Percentiles rank a stretch among this genome's conserved stretches.
Conservation (phyloP, 2,888 invertebrate species). For the Clistopyga incitator region DNA sequence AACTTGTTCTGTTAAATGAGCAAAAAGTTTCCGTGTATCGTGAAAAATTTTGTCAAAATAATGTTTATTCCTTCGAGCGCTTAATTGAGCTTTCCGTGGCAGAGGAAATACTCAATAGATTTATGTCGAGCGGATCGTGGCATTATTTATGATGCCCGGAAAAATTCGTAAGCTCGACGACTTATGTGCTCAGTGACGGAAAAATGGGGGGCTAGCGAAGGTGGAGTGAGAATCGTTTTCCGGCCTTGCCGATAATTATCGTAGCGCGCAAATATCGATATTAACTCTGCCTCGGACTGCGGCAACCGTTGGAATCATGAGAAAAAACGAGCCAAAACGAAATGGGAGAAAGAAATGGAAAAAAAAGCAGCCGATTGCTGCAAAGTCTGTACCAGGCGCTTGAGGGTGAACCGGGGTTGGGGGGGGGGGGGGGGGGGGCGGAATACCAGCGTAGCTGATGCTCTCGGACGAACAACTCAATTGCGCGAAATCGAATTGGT, state of each 20-base stretch:
- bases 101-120: background rate
- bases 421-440: conserved; percentile 42
- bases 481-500: conserved; percentile 82
- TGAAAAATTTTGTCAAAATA: too few species aligned
- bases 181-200: conserved; percentile 24
- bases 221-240: conserved; percentile 1
- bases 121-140: too few species aligned
- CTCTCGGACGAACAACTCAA: conserved; percentile 77
- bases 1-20: too few species aligned
- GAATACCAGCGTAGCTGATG: conserved; percentile 39
- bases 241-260: conserved; percentile 76
- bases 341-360: conserved; percentile 35
- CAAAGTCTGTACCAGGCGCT: conserved; percentile 57
- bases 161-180: conserved; percentile 15
- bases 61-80: too few species aligned
- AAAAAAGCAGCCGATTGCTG: conserved; percentile 56
- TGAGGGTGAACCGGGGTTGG: too few species aligned
- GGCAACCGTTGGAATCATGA: conserved; percentile 32
- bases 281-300: conserved; percentile 64
- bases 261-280: conserved; percentile 80
- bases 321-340: conserved; percentile 59
- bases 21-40: too few species aligned
- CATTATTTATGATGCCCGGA: background rate
- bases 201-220: conserved; percentile 43
- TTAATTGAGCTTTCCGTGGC: background rate